Base-by-base conservation (phyloP, 1,140 invertebrate genomes). In the Ooceraea biroi region DNA sequence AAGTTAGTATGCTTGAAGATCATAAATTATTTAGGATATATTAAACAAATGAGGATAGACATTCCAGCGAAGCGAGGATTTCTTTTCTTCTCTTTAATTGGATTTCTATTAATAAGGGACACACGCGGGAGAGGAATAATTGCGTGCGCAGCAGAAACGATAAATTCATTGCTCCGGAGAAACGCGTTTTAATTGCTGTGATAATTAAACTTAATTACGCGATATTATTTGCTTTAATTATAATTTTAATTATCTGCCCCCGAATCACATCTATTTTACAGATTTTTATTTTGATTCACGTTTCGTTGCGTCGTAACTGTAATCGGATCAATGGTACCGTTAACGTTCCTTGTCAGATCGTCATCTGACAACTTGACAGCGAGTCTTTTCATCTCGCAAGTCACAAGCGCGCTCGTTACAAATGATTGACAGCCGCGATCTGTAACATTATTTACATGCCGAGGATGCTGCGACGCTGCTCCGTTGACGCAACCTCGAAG, bases 401-500 rank as follows among this genome's bases (percentile, higher is more conserved):
- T 57, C 25, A 5, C 14, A 12, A 69, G 41, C 66, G 41, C 17
- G 3, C 12, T 41, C 14, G 19, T 68, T 46, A 41, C 27, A 22
- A 17, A 55, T 78, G 36, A 78, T 22, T 71, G 65, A 80, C 63
- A 80, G 7, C 1, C 19, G 36, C 4, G 65, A 80, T 57, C 19
- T 46, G 36, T 80, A 58, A 80, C 41, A 69, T 58, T 80, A 80
- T 80, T 80, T 69, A 80, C 50, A 41, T 12, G 19, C 69, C 0
- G 65, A 57, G 12, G 76, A 69, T 69, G 1, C 22, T 55, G 44
- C 12, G 73, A 71, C 41, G 4, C 12, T 3, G 25, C 12, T 22
- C 19, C 10, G 48, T 87, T 76, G 77, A 50, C 30, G 60, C 30
- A 50, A 69, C 55, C 61, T 74, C 58, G 41, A 27, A 44, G 73